Conservation (phyloP, 2,888 invertebrate genomes). For the Portevinia maculata region DNA sequence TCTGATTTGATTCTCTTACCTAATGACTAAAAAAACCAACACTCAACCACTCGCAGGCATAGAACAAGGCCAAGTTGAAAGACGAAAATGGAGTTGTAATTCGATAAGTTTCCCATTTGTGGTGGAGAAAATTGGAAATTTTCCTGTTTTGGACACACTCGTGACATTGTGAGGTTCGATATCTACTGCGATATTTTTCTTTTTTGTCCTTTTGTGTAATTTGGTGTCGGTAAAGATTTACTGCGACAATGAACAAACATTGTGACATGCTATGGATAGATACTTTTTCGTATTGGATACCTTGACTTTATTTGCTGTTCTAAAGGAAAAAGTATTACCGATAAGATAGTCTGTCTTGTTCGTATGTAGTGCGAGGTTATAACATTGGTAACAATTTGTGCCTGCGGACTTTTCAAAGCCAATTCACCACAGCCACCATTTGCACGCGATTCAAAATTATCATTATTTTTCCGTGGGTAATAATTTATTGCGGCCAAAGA, state of each 20-base stretch:
- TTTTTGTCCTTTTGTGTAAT: slow-evolving; percentile 19
- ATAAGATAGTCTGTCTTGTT: slow-evolving; percentile 1
- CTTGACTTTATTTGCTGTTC: not conserved
- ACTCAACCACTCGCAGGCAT: not conserved
- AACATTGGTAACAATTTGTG: slow-evolving; percentile 30
- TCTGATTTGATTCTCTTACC: slow-evolving; percentile 53
- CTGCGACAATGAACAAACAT: slow-evolving; percentile 23
- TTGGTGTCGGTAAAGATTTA: slow-evolving; percentile 59
- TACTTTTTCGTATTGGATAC: not conserved
- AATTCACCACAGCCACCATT: not conserved
- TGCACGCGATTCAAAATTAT: not conserved
- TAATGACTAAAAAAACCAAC: slow-evolving; percentile 38
- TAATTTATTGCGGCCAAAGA: slow-evolving; percentile 16
- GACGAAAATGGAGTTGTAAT: slow-evolving; percentile 42
- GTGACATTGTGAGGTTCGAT: not conserved
- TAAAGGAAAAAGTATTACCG: slow-evolving; percentile 6
- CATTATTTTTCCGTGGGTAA: slow-evolving; percentile 24
- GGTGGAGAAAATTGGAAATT: slow-evolving; percentile 58
- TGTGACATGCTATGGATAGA: slow-evolving; percentile 24
- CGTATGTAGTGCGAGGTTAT: slow-evolving; percentile 3
- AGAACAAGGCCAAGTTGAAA: slow-evolving; percentile 5
- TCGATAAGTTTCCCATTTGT: slow-evolving; percentile 67
- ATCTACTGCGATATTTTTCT: not conserved
- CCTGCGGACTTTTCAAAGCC: slow-evolving; percentile 20
- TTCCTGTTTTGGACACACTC: slow-evolving; percentile 15